Evolutionary conservation across 92 coral and sea anemone species (phyloP).

Genomic region (Epizoanthus illoricatus): DNA sequence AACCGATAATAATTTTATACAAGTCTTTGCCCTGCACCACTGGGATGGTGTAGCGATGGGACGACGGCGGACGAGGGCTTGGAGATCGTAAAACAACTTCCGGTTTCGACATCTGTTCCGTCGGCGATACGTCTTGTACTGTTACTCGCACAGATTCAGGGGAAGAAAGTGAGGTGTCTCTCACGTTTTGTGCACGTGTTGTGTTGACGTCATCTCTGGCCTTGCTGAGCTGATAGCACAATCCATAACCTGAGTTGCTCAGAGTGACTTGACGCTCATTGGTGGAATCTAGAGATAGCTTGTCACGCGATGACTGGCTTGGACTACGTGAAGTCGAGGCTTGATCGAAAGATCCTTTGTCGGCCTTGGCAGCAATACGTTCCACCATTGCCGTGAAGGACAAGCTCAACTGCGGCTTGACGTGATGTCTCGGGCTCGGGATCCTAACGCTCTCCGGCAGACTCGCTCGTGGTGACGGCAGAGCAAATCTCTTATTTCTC

Average conservation of each 20-base stretch:
- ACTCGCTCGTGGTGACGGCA: constrained; percentile 7
- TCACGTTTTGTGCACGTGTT: neutral
- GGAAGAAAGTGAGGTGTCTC: neutral
- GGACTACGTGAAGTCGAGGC: constrained; percentile 10
- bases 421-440: constrained; percentile 27
- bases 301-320: neutral
- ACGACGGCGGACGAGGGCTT: constrained; percentile 36
- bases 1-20: constrained; percentile 39
- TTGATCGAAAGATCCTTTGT: constrained; percentile 17
- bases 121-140: neutral
- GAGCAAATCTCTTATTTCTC: neutral
- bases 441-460: constrained; percentile 3
- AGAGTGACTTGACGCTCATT: constrained; percentile 12
- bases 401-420: constrained; percentile 29
- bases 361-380: constrained; percentile 34
- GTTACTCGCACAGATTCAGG: neutral
- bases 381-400: constrained; percentile 37
- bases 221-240: neutral
- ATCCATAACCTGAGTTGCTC: constrained; percentile 29
- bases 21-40: constrained; percentile 43
- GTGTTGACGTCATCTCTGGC: neutral
- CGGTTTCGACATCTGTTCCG: neutral
- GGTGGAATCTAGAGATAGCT: neutral
- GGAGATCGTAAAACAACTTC: constrained; percentile 25
- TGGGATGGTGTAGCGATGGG: constrained; percentile 38